Evolutionary conservation across 2,888 invertebrate species (phyloP).

Genomic region (Cheilosia scutellata): DNA sequence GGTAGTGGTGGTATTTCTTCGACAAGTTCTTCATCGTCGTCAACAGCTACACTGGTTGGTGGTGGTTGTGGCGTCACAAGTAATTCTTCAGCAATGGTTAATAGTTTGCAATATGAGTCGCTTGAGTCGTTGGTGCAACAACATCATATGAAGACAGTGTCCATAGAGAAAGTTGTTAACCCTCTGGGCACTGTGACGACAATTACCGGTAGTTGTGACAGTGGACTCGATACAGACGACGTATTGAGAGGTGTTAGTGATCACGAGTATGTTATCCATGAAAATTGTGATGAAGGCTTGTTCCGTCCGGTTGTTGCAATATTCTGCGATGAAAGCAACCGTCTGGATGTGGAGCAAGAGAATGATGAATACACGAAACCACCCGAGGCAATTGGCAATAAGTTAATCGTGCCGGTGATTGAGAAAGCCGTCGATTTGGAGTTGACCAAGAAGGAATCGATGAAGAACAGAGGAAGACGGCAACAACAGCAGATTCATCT

Average conservation of each 20-base stretch:
- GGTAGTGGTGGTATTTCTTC: slow-evolving; percentile 68
- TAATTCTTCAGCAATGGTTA: slow-evolving; percentile 16
- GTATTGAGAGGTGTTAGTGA: slow-evolving; percentile 81
- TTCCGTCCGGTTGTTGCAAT: slow-evolving; percentile 88
- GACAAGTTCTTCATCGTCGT: slow-evolving; percentile 61
- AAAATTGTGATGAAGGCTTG: slow-evolving; percentile 88
- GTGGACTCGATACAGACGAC: slow-evolving; percentile 81
- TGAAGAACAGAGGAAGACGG: slow-evolving; percentile 72
- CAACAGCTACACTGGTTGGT: slow-evolving; percentile 52
- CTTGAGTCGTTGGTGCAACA: slow-evolving; percentile 66
- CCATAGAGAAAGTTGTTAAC: slow-evolving; percentile 87
- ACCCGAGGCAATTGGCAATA: slow-evolving; percentile 81
- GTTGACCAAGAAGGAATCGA: slow-evolving; percentile 79
- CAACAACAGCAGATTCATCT: slow-evolving; percentile 45
- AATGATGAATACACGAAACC: slow-evolving; percentile 78
- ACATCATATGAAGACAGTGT: slow-evolving; percentile 66
- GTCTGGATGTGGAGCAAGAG: slow-evolving; percentile 70
- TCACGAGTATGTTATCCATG: slow-evolving; percentile 84
- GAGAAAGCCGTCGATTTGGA: slow-evolving; percentile 82
- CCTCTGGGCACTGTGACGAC: slow-evolving; percentile 89
- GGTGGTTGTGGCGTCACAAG: slow-evolving; percentile 37
- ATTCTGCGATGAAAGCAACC: slow-evolving; percentile 83
- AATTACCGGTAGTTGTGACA: slow-evolving; percentile 81
- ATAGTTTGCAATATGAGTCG: slow-evolving; percentile 75
- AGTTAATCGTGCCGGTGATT: slow-evolving; percentile 83